Percentiles rank a stretch among this genome's conserved stretches.
Conservation (phyloP, 2,113 vertebrate genomes). For the Caracal caracal region DNA sequence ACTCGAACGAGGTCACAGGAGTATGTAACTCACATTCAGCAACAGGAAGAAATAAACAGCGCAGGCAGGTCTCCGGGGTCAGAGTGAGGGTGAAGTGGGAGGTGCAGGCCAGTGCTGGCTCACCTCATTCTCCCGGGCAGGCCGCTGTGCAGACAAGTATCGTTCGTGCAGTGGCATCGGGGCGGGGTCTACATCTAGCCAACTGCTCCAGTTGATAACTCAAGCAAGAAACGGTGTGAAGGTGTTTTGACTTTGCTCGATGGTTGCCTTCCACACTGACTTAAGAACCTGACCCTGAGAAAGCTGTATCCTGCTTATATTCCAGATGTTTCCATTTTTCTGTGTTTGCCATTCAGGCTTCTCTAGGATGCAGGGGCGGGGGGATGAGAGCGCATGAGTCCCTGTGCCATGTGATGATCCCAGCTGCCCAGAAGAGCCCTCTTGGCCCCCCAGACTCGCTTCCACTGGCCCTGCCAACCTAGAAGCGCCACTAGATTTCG, state of each 20-base stretch:
- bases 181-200: neutral
- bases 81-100: too few relatives aligned
- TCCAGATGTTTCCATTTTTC: neutral
- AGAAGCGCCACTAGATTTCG: neutral
- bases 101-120: fast-evolving
- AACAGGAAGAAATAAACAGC: neutral
- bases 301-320: neutral
- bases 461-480: neutral
- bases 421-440: neutral
- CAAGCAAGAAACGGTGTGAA: neutral
- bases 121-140: neutral
- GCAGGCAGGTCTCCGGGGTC: neutral
- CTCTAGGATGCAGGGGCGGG: too few relatives aligned
- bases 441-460: neutral
- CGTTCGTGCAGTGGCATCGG: fast-evolving
- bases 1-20: neutral
- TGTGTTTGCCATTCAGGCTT: neutral
- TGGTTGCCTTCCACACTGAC: neutral
- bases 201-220: neutral
- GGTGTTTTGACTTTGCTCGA: neutral
- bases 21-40: neutral
- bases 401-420: too few relatives aligned
- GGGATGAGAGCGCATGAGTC: too few relatives aligned
- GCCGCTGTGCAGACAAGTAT: fast-evolving
- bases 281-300: neutral